Percentiles rank a stretch among this genome's conserved stretches.
These are phyloP conservation scores for Actinia equina DNA, from an alignment of 64 coral and sea anemone species.

Conservation along the genomic window DNA sequence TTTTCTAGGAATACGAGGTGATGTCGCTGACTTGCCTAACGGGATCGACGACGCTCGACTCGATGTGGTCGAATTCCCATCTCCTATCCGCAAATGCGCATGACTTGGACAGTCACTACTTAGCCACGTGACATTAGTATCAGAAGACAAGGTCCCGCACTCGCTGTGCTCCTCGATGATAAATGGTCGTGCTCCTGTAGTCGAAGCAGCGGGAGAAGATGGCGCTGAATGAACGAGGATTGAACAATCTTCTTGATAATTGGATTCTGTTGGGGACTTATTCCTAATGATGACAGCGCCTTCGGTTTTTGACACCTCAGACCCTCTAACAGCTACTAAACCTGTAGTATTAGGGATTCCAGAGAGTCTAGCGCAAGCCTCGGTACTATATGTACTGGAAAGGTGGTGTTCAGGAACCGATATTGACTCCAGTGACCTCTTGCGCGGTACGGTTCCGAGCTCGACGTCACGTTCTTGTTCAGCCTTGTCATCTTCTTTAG, in stretches of 20 bases:
- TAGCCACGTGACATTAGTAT: conserved; percentile 84
- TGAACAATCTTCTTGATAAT: conserved; percentile 52
- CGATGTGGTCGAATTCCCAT: conserved; percentile 84
- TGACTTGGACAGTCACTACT: conserved; percentile 74
- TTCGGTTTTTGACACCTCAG: conserved; percentile 65
- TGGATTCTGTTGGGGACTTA: conserved; percentile 54
- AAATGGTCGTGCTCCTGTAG: conserved; percentile 28
- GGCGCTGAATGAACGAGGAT: conserved; percentile 73
- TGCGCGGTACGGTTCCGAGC: conserved; percentile 18
- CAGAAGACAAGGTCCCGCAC: conserved; percentile 81
- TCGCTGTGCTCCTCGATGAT: conserved; percentile 73
- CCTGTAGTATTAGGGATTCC: not conserved
- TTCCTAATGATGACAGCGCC: conserved; percentile 72
- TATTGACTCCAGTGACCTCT: conserved; percentile 27
- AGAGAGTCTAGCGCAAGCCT: not conserved
- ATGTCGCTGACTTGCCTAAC: conserved; percentile 51
- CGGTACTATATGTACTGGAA: not conserved
- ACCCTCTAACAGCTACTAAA: conserved; percentile 17
- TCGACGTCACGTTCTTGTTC: not conserved
- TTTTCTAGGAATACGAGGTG: conserved; percentile 18
- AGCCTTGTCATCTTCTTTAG: not conserved
- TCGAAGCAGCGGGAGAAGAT: conserved; percentile 53
- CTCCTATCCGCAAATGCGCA: conserved; percentile 47
- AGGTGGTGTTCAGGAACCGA: not conserved
- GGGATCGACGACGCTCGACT: conserved; percentile 77